These are phyloP conservation scores for Tamias sibiricus DNA, from an alignment of 2,113 vertebrate species.

Conservation along the genomic window DNA sequence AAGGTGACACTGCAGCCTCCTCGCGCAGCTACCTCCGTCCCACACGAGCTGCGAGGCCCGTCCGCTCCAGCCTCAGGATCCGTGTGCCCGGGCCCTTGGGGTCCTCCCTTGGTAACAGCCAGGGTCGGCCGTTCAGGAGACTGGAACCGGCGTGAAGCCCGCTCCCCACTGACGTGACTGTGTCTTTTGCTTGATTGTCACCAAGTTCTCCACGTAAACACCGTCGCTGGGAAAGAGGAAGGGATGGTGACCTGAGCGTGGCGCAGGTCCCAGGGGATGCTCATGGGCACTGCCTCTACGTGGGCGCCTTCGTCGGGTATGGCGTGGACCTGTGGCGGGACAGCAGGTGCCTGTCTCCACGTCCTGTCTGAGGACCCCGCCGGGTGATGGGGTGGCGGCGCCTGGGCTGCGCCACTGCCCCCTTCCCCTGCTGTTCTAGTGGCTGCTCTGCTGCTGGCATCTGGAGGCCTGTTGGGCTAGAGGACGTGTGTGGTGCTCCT, in stretches of 20 bases:
- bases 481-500: too few relatives aligned
- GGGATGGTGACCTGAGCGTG: neutral
- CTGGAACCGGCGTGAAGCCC: neutral
- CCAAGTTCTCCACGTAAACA: neutral
- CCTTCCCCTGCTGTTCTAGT: too few relatives aligned
- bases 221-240: neutral
- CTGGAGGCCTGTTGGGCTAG: too few relatives aligned
- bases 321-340: neutral
- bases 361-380: neutral
- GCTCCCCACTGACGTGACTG: neutral
- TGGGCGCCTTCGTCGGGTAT: neutral
- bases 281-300: neutral
- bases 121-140: neutral
- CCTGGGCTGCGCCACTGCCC: too few relatives aligned
- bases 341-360: neutral
- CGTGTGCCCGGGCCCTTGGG: neutral
- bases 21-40: neutral
- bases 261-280: neutral
- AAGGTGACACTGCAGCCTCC: neutral
- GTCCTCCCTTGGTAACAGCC: neutral
- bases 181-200: constrained; percentile 10
- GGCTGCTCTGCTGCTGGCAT: too few relatives aligned
- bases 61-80: neutral
- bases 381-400: neutral
- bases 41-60: neutral